phyloP scores from a whole-genome alignment of 37 sponge, comb jelly and placozoan species.

The Cliona cf. orientalis region DNA sequence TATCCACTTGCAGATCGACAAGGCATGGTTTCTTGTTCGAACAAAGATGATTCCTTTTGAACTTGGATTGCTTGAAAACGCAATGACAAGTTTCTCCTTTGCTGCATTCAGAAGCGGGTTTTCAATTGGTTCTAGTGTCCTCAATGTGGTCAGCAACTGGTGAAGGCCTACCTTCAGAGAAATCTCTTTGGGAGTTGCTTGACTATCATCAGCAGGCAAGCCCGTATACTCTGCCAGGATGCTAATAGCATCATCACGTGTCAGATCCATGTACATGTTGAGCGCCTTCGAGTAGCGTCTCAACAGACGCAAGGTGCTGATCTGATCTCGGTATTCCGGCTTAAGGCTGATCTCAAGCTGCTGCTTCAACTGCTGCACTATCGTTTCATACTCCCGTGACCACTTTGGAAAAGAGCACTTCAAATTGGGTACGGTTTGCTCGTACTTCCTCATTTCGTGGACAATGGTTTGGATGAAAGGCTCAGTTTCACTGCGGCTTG shows the following conservation, averaged over 20 bases:
- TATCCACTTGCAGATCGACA: conserved; percentile 18
- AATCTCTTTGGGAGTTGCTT: background rate
- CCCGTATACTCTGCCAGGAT: conserved; percentile 5
- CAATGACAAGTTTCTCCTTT: conserved; percentile 7
- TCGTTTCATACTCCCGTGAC: conserved; percentile 12
- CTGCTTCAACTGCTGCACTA: conserved; percentile 18
- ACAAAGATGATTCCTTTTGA: conserved; percentile 65
- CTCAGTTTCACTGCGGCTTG: conserved; percentile 20
- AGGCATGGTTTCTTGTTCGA: conserved; percentile 15
- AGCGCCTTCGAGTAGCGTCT: conserved; percentile 21
- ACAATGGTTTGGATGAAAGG: conserved; percentile 1
- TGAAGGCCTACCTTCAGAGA: background rate
- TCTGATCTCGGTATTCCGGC: conserved; percentile 10
- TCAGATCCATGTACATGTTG: conserved; percentile 27
- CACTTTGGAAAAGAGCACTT: background rate
- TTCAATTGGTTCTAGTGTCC: conserved; percentile 4
- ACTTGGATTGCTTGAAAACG: conserved; percentile 3
- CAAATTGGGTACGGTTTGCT: background rate
- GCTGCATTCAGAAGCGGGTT: conserved; percentile 44
- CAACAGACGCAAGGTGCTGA: conserved; percentile 11
- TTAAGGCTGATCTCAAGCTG: conserved; percentile 8
- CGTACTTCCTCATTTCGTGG: conserved; percentile 21
- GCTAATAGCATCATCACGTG: conserved; percentile 35
- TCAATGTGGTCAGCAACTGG: background rate
- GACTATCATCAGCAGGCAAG: background rate